phyloP scores from a whole-genome alignment of 2,888 invertebrate genomes.

The Chloroclysta siterata region DNA sequence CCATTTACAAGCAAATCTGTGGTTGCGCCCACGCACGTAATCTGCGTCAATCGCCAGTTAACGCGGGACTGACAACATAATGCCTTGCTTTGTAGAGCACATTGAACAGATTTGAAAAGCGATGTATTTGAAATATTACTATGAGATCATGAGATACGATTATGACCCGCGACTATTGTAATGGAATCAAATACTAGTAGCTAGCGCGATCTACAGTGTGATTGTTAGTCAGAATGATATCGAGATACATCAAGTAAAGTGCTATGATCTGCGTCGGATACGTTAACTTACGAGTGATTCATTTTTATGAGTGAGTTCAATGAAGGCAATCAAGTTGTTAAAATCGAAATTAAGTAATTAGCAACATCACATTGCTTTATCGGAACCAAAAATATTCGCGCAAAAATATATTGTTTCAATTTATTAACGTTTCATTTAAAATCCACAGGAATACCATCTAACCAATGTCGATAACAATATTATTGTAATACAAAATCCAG shows the following conservation, averaged over 20 bases:
- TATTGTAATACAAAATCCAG: too few species aligned
- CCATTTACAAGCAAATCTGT: slow-evolving; percentile 72
- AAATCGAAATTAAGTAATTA: not conserved
- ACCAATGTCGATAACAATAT: too few species aligned
- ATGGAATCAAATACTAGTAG: slow-evolving; percentile 1
- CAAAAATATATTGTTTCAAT: too few species aligned
- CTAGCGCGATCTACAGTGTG: not conserved
- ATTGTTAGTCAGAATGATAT: not conserved
- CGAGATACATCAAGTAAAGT: not conserved
- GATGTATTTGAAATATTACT: slow-evolving; percentile 12
- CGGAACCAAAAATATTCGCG: too few species aligned
- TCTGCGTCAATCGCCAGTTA: slow-evolving; percentile 61
- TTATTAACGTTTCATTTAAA: not conserved
- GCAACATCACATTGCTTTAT: not conserved
- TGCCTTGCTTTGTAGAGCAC: slow-evolving; percentile 16
- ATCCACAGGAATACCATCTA: too few species aligned
- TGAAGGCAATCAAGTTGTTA: slow-evolving; percentile 4
- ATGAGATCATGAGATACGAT: slow-evolving; percentile 8
- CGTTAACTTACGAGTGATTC: too few species aligned
- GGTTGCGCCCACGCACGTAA: slow-evolving; percentile 69
- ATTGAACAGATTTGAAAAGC: slow-evolving; percentile 19
- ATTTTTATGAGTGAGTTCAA: slow-evolving; percentile 2
- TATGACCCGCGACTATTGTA: not conserved
- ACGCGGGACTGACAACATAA: slow-evolving; percentile 41
- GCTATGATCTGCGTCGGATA: not conserved